A percentile compares a stretch with the other conserved stretches of the same genome.
Evolutionary conservation across 2,888 invertebrate species (phyloP).

Genomic region (Nephrotoma appendiculata): DNA sequence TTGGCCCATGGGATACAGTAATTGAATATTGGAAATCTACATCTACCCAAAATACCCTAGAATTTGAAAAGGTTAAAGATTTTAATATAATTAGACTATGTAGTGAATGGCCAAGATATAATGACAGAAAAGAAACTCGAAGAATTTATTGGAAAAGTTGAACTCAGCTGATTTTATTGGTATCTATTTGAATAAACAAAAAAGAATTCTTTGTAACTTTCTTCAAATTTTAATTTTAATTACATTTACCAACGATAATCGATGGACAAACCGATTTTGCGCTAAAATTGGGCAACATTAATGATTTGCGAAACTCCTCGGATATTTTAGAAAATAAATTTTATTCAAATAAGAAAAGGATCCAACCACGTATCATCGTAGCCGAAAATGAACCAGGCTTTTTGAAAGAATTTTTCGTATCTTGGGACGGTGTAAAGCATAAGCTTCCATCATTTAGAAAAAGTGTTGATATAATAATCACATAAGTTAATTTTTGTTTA

Average conservation of each 20-base stretch:
- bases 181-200: neutral
- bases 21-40: neutral
- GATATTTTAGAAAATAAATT: neutral
- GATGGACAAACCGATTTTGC: neutral
- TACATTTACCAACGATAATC: neutral
- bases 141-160: neutral
- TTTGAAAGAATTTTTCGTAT: neutral
- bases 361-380: neutral
- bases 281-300: neutral
- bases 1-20: neutral
- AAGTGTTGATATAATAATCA: neutral
- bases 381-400: neutral
- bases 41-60: neutral
- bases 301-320: neutral
- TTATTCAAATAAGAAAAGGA: neutral
- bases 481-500: neutral
- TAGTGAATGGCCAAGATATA: neutral
- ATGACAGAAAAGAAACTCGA: neutral
- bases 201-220: neutral
- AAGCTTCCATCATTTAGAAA: neutral
- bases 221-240: neutral
- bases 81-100: neutral
- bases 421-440: neutral
- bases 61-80: neutral
- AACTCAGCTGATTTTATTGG: neutral